Conservation (phyloP, 1,140 invertebrate species). For the Lepidostoma basale region DNA sequence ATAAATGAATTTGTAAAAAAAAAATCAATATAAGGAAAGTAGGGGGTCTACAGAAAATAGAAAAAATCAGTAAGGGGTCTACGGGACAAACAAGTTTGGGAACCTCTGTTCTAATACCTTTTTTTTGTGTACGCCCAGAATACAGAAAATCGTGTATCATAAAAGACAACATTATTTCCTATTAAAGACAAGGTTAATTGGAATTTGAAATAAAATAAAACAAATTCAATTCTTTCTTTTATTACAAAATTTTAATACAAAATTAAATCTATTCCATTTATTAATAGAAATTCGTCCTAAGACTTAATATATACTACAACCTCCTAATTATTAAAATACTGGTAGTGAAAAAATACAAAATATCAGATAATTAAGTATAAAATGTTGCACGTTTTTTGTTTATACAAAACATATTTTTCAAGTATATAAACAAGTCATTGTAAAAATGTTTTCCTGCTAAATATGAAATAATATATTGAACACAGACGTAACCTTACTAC, state of each 20-base stretch:
- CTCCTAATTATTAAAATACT: conserved; percentile 61
- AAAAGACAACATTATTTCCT: neutral
- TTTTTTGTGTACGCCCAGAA: neutral
- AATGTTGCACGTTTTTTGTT: conserved; percentile 21
- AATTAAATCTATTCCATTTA: conserved; percentile 57
- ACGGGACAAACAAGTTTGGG: too few relatives aligned
- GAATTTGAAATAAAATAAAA: neutral
- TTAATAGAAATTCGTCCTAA: conserved; percentile 51
- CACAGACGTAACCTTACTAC: conserved; percentile 19
- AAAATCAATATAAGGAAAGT: too few relatives aligned
- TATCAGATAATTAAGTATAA: conserved; percentile 36
- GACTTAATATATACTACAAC: conserved; percentile 48
- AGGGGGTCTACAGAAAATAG: too few relatives aligned
- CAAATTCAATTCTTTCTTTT: conserved; percentile 35
- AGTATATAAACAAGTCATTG: conserved; percentile 14
- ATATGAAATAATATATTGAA: neutral
- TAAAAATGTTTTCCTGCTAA: conserved; percentile 8
- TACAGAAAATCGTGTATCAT: neutral
- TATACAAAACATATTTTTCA: conserved; percentile 33
- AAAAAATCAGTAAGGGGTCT: too few relatives aligned
- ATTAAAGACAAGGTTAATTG: too few relatives aligned
- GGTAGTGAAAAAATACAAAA: conserved; percentile 62
- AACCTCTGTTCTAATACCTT: neutral
- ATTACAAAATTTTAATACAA: conserved; percentile 58
- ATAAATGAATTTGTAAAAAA: too few relatives aligned